Conservation (phyloP, 2,888 invertebrate species). For the Acrobeloides nanus region DNA sequence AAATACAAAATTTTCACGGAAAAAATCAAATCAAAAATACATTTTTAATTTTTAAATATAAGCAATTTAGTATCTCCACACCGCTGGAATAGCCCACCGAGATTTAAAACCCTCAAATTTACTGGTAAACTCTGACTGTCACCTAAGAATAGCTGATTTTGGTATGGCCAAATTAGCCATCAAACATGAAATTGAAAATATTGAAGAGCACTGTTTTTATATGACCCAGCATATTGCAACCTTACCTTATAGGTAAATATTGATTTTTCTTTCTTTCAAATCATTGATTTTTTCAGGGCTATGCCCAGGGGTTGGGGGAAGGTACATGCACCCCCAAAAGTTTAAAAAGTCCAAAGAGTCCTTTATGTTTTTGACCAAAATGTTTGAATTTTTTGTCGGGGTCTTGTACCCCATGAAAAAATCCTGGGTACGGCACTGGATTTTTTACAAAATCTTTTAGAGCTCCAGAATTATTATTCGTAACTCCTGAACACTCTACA, state of each 20-base stretch:
- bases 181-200: constrained; percentile 33
- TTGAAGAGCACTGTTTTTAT: constrained; percentile 49
- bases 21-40: no score
- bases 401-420: no score
- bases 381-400: no score
- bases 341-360: no score
- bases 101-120: constrained; percentile 49
- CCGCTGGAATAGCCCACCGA: constrained; percentile 45
- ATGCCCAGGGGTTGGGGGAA: no score
- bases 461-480: constrained; percentile 47
- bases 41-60: no score
- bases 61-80: constrained; percentile 46
- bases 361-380: no score
- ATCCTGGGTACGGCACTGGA: no score
- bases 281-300: not conserved
- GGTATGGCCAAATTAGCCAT: constrained; percentile 46
- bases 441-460: no score
- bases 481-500: constrained; percentile 45
- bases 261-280: no score
- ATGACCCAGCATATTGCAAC: constrained; percentile 51
- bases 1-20: no score
- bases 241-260: constrained; percentile 37
- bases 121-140: constrained; percentile 38
- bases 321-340: no score
- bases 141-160: constrained; percentile 46